These are phyloP conservation scores for Baryphthengus martii DNA, from an alignment of 2,113 vertebrate species.

Conservation along the genomic window DNA sequence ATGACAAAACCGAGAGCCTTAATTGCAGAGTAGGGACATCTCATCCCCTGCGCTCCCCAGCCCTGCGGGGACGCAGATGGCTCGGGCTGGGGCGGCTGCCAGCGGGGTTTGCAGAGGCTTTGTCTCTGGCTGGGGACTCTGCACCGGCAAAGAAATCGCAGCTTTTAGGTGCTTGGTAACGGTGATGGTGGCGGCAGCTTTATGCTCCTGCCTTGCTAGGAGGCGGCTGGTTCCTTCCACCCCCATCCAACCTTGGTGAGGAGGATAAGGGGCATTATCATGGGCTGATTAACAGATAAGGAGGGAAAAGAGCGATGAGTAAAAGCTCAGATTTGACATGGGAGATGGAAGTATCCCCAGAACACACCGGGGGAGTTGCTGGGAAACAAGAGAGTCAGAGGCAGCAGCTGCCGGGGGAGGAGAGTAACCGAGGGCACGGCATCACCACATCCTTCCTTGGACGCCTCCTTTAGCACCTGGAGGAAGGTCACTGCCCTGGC, in stretches of 20 bases:
- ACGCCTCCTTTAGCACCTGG: background rate
- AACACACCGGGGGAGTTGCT: background rate
- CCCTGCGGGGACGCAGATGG: background rate
- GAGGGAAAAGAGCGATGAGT: background rate
- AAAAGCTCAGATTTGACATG: background rate
- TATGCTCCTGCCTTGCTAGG: background rate
- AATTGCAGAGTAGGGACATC: conserved; percentile 38
- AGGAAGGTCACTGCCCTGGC: background rate
- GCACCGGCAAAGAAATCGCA: background rate
- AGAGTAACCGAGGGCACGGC: background rate
- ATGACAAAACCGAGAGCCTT: background rate
- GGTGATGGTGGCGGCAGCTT: background rate
- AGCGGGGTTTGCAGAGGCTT: conserved; percentile 17
- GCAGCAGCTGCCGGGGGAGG: background rate
- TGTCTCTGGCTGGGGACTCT: conserved; percentile 1
- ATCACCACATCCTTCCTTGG: background rate
- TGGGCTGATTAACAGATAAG: background rate
- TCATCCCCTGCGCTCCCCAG: background rate
- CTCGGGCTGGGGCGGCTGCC: background rate
- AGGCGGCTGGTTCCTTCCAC: background rate
- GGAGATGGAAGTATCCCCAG: background rate
- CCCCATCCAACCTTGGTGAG: background rate
- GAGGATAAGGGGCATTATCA: background rate
- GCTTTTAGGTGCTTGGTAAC: background rate
- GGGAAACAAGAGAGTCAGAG: background rate